These are phyloP conservation scores for Himalopsyche anomala DNA, from an alignment of 2,888 invertebrate genomes.

Conservation along the genomic window DNA sequence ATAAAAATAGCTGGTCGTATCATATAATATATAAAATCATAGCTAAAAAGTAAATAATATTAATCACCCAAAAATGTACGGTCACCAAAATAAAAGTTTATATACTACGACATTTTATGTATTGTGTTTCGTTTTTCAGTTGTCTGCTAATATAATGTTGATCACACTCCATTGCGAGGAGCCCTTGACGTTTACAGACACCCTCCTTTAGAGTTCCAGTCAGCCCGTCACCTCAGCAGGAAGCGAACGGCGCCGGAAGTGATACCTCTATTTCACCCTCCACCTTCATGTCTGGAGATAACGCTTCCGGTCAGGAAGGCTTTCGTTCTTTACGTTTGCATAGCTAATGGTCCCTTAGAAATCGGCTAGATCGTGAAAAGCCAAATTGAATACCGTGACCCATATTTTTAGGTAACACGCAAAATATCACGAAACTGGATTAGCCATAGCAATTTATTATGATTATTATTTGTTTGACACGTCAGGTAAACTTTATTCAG, in stretches of 20 bases:
- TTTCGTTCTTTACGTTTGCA: constrained; percentile 49
- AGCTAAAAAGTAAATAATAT: too few species aligned
- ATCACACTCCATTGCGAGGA: neutral
- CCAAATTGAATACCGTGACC: constrained; percentile 44
- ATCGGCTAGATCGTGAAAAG: neutral
- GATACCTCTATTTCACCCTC: constrained; percentile 61
- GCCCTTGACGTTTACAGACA: constrained; percentile 44
- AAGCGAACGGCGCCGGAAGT: constrained; percentile 58
- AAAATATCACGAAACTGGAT: constrained; percentile 45
- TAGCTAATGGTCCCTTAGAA: constrained; percentile 45
- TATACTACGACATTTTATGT: too few species aligned
- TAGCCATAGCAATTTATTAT: constrained; percentile 43
- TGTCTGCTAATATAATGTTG: neutral
- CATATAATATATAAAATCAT: too few species aligned
- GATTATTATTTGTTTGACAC: constrained; percentile 42
- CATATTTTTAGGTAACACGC: constrained; percentile 47
- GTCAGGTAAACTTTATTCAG: constrained; percentile 28
- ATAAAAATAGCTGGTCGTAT: too few species aligned
- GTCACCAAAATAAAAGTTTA: too few species aligned
- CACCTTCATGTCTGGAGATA: constrained; percentile 60
- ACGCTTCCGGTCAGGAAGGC: constrained; percentile 58
- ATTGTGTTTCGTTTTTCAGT: too few species aligned
- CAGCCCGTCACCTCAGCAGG: constrained; percentile 48
- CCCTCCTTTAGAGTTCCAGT: constrained; percentile 24
- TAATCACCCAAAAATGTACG: too few species aligned